These are phyloP conservation scores for Bombyx mandarina DNA, from an alignment of 1,140 invertebrate species.

Conservation along the genomic window DNA sequence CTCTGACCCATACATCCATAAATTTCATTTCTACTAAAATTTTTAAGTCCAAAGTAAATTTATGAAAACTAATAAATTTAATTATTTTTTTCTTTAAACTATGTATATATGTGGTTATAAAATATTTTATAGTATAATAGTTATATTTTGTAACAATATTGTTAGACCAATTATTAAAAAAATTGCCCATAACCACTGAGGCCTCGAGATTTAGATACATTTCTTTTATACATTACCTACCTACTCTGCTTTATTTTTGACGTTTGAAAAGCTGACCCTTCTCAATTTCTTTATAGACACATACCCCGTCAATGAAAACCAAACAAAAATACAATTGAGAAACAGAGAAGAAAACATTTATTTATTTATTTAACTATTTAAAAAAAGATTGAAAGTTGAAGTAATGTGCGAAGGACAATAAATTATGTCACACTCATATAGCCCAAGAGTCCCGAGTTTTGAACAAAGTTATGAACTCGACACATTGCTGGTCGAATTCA, in stretches of 20 bases:
- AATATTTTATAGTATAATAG: background rate
- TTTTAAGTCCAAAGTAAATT: background rate
- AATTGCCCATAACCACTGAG: background rate
- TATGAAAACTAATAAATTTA: background rate
- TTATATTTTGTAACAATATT: background rate
- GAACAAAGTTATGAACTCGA: conserved; percentile 16
- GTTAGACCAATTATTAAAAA: background rate
- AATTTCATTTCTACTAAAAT: background rate
- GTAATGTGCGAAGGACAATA: no score
- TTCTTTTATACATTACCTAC: no score
- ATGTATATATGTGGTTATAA: background rate
- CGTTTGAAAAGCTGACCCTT: no score
- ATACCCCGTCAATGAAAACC: no score
- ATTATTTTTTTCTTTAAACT: background rate
- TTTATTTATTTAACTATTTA: no score
- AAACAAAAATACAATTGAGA: no score
- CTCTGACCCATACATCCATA: background rate
- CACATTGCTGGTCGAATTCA: conserved; percentile 16
- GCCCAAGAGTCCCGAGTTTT: background rate
- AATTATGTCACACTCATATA: no score
- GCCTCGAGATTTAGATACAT: no score
- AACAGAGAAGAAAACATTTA: no score
- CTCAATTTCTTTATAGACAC: no score
- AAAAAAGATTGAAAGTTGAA: no score
- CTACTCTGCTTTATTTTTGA: no score